Base-by-base conservation (phyloP, 2,797 vertebrate species). In the Etheostoma nigrum region DNA sequence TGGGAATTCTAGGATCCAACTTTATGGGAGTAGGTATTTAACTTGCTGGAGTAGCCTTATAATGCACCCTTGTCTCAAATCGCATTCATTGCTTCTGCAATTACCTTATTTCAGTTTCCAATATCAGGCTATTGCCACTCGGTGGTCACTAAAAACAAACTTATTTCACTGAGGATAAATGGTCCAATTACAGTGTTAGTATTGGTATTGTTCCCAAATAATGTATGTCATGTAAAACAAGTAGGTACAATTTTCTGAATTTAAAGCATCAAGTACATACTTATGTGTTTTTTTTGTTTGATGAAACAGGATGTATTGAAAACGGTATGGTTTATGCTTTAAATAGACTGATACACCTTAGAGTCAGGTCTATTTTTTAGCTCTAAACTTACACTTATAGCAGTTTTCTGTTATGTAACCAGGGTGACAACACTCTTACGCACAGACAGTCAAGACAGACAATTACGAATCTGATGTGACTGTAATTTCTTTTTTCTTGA, bases 401-500 rank as follows among this genome's bases (percentile, higher is more conserved):
- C 44, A n/a, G 45, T 57, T 75, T 48, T 48, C 9, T 72, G 33
- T 47, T 45, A 36, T 11, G 42, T 59, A 57, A 66, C 40, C 48
- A 21, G 25, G 2, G 1, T 44, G n/a, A 23, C 73, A 59, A 47
- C 27, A 8, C 4, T 47, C 12, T 54, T 11, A 54, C 9, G n/a
- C 42, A 55, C 30, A 47, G 19, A 59, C 19, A 60, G 42, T 44
- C 60, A 14, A 60, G 42, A 36, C 63, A 10, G 40, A 59, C 23
- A 51, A 53, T 61, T n/a, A 58, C 33, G 30, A 65, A 74, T 76
- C 0, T 75, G 75, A 84, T 12, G 4, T 72, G 69, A 80, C 79
- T 78, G 66, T 82, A 65, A 53, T 62, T 51, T 49, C 47, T 52
- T 82, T 62, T 51, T 49, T 51, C 52, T 82, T 76, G 23, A 62